Evolutionary conservation across 2,888 invertebrate species (phyloP).

Genomic region (Cerceris ruficornis): DNA sequence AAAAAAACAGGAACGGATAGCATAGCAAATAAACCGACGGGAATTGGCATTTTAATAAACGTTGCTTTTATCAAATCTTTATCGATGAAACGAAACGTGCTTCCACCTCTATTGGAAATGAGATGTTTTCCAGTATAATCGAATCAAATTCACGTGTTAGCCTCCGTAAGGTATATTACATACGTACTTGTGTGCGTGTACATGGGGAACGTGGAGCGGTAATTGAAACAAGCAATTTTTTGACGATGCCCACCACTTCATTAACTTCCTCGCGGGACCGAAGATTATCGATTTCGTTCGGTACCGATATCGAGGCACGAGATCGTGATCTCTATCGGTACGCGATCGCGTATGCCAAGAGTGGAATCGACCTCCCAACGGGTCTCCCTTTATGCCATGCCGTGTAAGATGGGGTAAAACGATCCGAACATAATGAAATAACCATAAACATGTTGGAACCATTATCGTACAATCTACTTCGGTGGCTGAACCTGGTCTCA

Average conservation of each 20-base stretch:
- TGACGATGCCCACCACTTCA: constrained; percentile 61
- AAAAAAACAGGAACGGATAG: not conserved
- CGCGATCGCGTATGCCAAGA: constrained; percentile 27
- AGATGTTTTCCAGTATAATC: constrained; percentile 17
- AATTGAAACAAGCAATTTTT: constrained; percentile 65
- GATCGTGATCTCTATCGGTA: constrained; percentile 70
- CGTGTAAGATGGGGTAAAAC: constrained; percentile 44
- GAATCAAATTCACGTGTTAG: not conserved
- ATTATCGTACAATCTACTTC: constrained; percentile 63
- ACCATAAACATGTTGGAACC: constrained; percentile 67
- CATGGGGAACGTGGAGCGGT: constrained; percentile 18
- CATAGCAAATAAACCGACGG: not conserved
- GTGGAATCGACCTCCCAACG: constrained; percentile 58
- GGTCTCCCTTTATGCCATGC: constrained; percentile 31
- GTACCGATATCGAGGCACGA: constrained; percentile 60
- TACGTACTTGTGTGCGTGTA: constrained; percentile 3
- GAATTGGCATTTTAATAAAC: not conserved
- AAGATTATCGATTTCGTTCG: constrained; percentile 76
- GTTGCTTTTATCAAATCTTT: not conserved
- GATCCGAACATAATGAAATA: constrained; percentile 66
- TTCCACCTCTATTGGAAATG: not conserved
- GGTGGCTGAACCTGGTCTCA: constrained; percentile 20
- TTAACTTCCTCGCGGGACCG: constrained; percentile 68
- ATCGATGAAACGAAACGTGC: not conserved
- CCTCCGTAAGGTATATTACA: too few relatives aligned